Evolutionary conservation across 2,113 vertebrate species (phyloP), one percentile per base, ranked within the genome.

Genomic region (Misgurnus mizolepis): DNA sequence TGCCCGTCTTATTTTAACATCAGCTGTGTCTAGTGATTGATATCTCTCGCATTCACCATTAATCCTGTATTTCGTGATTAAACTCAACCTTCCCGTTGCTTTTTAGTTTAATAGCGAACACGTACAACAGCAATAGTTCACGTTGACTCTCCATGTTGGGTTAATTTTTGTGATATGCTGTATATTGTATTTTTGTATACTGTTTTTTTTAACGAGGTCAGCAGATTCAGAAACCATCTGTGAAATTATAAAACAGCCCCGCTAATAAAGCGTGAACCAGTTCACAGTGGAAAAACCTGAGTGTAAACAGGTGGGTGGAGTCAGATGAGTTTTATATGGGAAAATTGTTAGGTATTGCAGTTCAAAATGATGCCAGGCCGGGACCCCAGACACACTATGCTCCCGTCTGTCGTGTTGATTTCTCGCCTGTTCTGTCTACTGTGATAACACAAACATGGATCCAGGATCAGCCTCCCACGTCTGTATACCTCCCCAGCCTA

Each of bases 361-460:
- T 27, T 55, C 79, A 40, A 65, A 45, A 41, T 66, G 12, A 62
- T 75, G 68, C 64, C 76, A 64, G 76, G 64, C 18, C 10, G 0
- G 40, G 62, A 81, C 75, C 72, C 49, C 67, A 72, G 69, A 79
- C 66, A 76, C 76, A 81, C 78, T 82, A 66, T 84, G 49, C 40
- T 69, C 50, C 76, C 60, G 41, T 70, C 76, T 79, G 80, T 65
- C 53, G 76, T 43, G 81, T 66, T 80, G 74, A 76, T 84, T 82
- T 84, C 80, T 65, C 75, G 83, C 71, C 66, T 56, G 8, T 55
- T 71, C 66, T 14, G 41, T 9, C 27, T 56, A 53, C 53, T 50
- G 17, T 7, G 8, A 10, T 41, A 18, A 39, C 4, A 34, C 6
- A 80, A 34, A 18, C 49, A 56, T 70, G 18, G 67, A 76, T 61